phyloP scores from a whole-genome alignment of 1,140 invertebrate genomes.

The Yoshiicerus persimilis region DNA sequence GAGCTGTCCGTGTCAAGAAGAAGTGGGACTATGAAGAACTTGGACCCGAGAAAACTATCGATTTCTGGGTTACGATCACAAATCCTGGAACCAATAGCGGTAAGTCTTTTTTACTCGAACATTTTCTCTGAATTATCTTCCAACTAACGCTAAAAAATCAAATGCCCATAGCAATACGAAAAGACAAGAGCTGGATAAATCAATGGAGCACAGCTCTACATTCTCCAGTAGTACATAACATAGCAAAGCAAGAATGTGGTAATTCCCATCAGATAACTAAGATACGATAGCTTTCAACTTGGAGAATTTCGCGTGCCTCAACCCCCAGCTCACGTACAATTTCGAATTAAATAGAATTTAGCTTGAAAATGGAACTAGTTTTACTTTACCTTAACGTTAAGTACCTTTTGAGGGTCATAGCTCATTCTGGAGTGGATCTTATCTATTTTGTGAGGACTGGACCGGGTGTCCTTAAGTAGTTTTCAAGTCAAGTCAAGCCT shows the following conservation, averaged over 20 bases:
- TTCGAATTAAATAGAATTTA: constrained; percentile 1
- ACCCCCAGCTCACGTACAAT: background rate
- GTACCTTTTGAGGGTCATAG: background rate
- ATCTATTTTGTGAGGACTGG: background rate
- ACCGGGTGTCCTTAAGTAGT: constrained; percentile 2
- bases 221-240: background rate
- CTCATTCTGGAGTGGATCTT: background rate
- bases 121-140: background rate
- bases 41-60: constrained; percentile 92
- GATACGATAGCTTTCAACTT: background rate
- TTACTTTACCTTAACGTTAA: background rate
- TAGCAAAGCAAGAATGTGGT: background rate
- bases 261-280: background rate
- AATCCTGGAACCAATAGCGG: constrained; percentile 77
- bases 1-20: constrained; percentile 88
- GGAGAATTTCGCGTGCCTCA: background rate
- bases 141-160: background rate
- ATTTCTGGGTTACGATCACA: constrained; percentile 93
- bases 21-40: constrained; percentile 96
- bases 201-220: background rate
- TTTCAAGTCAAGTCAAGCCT: background rate
- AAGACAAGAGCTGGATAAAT: background rate
- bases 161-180: background rate
- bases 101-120: constrained; percentile 56
- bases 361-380: background rate